phyloP scores from a whole-genome alignment of 92 coral and sea anemone species.

The Epizoanthus illoricatus region DNA sequence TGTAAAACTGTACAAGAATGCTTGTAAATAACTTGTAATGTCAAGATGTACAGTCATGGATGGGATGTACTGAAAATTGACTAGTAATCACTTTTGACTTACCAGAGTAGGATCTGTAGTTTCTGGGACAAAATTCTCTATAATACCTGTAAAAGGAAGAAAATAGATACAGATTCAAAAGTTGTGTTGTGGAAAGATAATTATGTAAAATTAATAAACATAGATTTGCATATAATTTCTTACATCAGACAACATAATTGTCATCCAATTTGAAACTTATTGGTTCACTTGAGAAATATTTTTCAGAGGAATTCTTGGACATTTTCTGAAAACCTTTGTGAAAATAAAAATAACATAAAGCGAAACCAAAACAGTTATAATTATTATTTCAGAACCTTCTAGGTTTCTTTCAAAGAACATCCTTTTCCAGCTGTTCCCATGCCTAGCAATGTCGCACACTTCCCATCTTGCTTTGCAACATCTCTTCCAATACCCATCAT shows the following conservation, averaged over 20 bases:
- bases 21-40: not conserved
- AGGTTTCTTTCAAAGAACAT: conserved; percentile 98
- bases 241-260: no score
- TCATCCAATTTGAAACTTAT: no score
- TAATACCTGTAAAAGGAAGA: conserved; percentile 62
- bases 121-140: conserved; percentile 95
- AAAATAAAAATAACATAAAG: not conserved
- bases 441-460: conserved; percentile 87
- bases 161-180: not conserved
- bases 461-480: conserved; percentile 98
- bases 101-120: conserved; percentile 86
- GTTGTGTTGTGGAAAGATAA: no score
- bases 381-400: conserved; percentile 64
- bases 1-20: no score
- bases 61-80: not conserved
- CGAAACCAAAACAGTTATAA: not conserved
- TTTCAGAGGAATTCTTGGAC: no score
- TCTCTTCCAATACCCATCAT: conserved; percentile 94
- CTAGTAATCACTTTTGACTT: conserved; percentile 8
- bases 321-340: no score
- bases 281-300: no score
- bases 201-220: no score
- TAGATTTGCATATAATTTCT: no score
- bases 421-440: conserved; percentile 96
- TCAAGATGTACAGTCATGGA: no score